Evolutionary conservation across 2,888 invertebrate genomes (phyloP).

Genomic region (Stomorhina lunata): DNA sequence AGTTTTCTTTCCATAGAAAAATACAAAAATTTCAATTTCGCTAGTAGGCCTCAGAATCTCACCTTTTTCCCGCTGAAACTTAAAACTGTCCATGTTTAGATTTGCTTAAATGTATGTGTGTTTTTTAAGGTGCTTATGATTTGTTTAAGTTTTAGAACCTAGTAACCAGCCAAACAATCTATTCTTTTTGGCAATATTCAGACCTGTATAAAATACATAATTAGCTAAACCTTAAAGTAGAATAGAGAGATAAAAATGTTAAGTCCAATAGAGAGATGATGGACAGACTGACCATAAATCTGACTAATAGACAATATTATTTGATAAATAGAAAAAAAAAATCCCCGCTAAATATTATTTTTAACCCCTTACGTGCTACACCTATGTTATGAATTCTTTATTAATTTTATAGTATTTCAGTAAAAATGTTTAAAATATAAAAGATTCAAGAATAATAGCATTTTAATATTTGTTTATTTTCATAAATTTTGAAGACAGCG

Average conservation of each 20-base stretch:
- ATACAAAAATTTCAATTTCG: too few relatives aligned
- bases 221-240: not conserved
- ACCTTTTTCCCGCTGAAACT: too few relatives aligned
- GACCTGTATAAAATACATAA: constrained; percentile 48
- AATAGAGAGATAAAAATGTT: not conserved
- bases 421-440: too few relatives aligned
- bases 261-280: not conserved
- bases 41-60: too few relatives aligned
- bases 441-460: too few relatives aligned
- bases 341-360: not conserved
- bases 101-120: too few relatives aligned
- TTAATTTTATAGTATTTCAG: too few relatives aligned
- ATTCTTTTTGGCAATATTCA: not conserved
- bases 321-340: not conserved
- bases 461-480: too few relatives aligned
- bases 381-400: too few relatives aligned
- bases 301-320: not conserved
- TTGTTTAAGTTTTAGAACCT: constrained; percentile 3
- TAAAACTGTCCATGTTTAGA: too few relatives aligned
- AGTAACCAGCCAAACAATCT: not conserved
- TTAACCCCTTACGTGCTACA: not conserved
- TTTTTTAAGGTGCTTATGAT: not conserved
- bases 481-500: too few relatives aligned
- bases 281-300: not conserved
- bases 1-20: too few relatives aligned